A percentile compares a stretch with the other conserved stretches of the same genome.
Conservation (phyloP, 2,113 vertebrate species). For the Hyla sarda region DNA sequence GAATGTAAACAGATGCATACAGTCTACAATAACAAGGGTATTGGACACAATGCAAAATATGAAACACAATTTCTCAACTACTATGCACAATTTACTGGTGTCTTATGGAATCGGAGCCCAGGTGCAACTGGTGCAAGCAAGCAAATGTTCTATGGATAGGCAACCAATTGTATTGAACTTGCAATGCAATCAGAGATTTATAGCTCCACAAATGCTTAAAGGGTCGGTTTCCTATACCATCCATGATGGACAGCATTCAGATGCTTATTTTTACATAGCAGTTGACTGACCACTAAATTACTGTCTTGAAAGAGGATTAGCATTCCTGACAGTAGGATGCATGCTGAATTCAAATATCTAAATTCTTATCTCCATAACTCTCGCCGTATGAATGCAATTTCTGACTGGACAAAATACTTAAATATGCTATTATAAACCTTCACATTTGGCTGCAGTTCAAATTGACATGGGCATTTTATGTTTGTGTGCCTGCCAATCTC, state of each 20-base stretch:
- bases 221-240: neutral
- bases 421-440: constrained; percentile 64
- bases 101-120: no score
- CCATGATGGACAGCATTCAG: neutral
- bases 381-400: constrained; percentile 61
- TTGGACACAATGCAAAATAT: no score
- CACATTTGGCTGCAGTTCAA: constrained; percentile 61
- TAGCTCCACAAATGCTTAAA: neutral
- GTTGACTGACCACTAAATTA: constrained; percentile 62
- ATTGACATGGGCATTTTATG: constrained; percentile 64
- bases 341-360: constrained; percentile 57
- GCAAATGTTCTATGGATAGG: no score
- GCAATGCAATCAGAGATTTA: neutral
- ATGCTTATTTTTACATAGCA: constrained; percentile 61
- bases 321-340: constrained; percentile 37
- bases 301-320: constrained; percentile 61
- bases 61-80: no score
- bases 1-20: no score
- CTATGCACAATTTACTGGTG: no score
- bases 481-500: constrained; percentile 60
- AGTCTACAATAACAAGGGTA: no score
- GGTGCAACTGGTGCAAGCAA: no score
- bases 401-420: constrained; percentile 62
- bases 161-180: neutral
- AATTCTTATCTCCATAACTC: constrained; percentile 64